Conservation (phyloP, 2,888 invertebrate genomes). For the Plemyria rubiginata region DNA sequence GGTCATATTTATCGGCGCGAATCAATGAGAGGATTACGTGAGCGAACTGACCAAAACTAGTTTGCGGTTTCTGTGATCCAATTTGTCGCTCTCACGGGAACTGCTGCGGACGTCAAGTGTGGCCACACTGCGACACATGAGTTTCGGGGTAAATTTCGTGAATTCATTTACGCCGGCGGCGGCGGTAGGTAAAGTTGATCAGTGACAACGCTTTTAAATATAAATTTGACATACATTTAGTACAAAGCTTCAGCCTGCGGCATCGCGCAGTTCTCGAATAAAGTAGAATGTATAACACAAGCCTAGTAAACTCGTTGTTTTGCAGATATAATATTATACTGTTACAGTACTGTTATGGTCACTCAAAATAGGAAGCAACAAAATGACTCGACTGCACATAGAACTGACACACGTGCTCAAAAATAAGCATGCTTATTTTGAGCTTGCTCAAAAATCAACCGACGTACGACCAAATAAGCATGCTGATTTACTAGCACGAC, state of each 20-base stretch:
- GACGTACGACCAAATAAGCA: no score
- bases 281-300: no score
- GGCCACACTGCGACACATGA: constrained; percentile 15
- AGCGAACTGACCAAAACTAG: constrained; percentile 60
- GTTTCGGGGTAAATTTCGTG: constrained; percentile 15
- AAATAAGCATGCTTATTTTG: no score
- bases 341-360: no score
- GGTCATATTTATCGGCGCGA: constrained; percentile 53
- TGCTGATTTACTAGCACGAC: no score
- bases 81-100: constrained; percentile 53
- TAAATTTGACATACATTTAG: not conserved
- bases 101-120: constrained; percentile 21
- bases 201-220: not conserved
- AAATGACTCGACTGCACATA: no score
- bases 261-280: no score
- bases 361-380: no score
- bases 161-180: constrained; percentile 8
- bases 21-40: constrained; percentile 65
- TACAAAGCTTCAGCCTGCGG: not conserved
- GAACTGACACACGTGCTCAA: no score
- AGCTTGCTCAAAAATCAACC: no score
- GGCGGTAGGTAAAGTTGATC: not conserved
- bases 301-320: no score
- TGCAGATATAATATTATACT: no score
- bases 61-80: constrained; percentile 63